These are phyloP conservation scores for Tauraco erythrolophus DNA, from an alignment of 2,113 vertebrate species.

Conservation along the genomic window DNA sequence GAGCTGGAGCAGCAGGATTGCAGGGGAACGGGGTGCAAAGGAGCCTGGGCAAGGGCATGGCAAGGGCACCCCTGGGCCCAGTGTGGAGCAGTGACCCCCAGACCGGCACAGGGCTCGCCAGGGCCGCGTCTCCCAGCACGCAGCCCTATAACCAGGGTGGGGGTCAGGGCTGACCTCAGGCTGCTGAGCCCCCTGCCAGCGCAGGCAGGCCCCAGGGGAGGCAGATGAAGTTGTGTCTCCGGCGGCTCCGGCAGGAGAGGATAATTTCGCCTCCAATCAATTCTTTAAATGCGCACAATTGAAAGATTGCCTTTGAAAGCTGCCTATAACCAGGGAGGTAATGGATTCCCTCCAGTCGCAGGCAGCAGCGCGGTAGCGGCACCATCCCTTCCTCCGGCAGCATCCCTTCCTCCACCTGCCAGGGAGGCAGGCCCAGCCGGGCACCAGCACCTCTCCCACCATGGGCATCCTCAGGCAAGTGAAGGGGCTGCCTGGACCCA, in stretches of 20 bases:
- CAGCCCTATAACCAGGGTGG: rapidly evolving
- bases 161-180: background rate
- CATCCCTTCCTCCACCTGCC: no score
- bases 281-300: conserved; percentile 71
- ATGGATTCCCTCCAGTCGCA: conserved; percentile 54
- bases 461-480: rapidly evolving
- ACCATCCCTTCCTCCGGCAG: background rate
- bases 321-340: conserved; percentile 66
- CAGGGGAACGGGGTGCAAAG: background rate
- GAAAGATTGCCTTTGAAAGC: conserved; percentile 73
- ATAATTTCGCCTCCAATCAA: conserved; percentile 71
- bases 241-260: background rate
- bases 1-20: rapidly evolving
- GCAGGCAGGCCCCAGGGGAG: background rate
- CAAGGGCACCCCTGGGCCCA: background rate
- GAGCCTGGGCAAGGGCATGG: background rate
- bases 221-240: conserved; percentile 30
- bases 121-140: background rate
- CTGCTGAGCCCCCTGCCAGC: background rate
- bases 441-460: background rate
- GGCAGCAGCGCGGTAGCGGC: background rate
- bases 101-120: rapidly evolving
- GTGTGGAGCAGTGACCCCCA: background rate
- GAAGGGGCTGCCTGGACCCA: background rate
- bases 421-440: rapidly evolving